Base-by-base conservation (phyloP, 2,797 vertebrate species). In the Anolis apletophallus region DNA sequence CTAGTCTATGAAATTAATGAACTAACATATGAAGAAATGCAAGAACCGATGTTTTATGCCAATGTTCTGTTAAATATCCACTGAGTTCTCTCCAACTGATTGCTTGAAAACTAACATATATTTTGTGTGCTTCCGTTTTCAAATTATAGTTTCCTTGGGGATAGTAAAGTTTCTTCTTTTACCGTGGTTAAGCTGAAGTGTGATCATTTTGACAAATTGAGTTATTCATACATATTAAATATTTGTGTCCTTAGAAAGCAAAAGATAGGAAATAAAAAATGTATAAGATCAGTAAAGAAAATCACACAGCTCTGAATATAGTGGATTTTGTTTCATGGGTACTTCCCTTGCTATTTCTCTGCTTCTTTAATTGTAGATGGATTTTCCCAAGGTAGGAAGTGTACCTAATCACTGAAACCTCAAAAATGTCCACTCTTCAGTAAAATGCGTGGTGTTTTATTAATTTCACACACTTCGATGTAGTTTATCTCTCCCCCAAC, bases 21-120 rank as follows among this genome's bases (percentile, higher is more conserved):
- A 89, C 84, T 87, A 94, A 91, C 71, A 85, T 91, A 91, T 12
- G 50, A 91, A 93, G 84, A 95, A 95, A 91, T 79, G 69, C 76
- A 89, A 85, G 92, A 90, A 74, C 90, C 89, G 94, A 0, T 94
- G 91, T 93, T 95, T 95, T 94, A 88, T 90, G 68, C 34, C 89
- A 64, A 57, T 90, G 94, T 95, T 94, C 85, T 93, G 82, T 91
- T 93, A 87, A 57, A 74, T 89, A 88, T 88, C 90, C 89, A 86
- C 84, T 88, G 64, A 94, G 87, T 94, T 92, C 14, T 91, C 79
- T 94, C 95, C 79, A 94, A 90, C 93, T 93, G 92, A 91, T 92
- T 93, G 90, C 91, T 91, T 95, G 83, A 94, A 94, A 95, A 91
- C 52, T 84, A 89, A 88, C 76, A 80, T 88, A 68, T 83, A 73